Evolutionary conservation across 2,797 vertebrate species (phyloP), one percentile per base, ranked within the genome.

Genomic region (Echeneis naucrates): DNA sequence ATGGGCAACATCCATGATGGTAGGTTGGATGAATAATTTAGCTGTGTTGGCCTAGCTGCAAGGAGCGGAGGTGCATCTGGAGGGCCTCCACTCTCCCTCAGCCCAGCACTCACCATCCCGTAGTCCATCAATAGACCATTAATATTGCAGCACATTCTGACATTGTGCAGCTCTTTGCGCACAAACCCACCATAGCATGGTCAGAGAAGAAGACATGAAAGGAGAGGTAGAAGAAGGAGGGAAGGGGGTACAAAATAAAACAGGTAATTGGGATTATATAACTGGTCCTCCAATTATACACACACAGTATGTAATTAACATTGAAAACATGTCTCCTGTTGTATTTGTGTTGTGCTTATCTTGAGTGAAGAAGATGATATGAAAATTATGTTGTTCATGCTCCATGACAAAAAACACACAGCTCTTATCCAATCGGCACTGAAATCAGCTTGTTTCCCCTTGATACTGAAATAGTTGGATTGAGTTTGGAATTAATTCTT

Each of bases 41-140:
- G 88, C 77, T 73, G 85, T 67, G 86, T 82, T 87, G 87, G 90
- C 86, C 90, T 81, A 88, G 87, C 89, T 90, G 84, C 77, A 86
- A 88, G 85, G 84, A 93, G 90, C 60, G 54, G 89, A 89, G 91
- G 91, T 91, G 89, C 89, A 89, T 94, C 90, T 91, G 87, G 87
- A 90, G 85, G 88, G 83, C 82, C 82, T 86, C 63, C 72, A 72
- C 80, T 66, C 83, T 88, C 87, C 87, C 88, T 88, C 75, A 80
- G 84, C 84, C 89, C 82, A 72, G 88, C 89, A 89, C 91, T 93
- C 90, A 87, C 88, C 85, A 82, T 87, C 87, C 90, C 89, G 83
- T 82, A 92, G 88, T 90, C 92, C 93, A 93, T 93, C 93, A 94
- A 92, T 93, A 92, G 87, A 87, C 75, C 90, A 94, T 94, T 92